A percentile compares a stretch with the other conserved stretches of the same genome.
Evolutionary conservation across 2,888 invertebrate genomes (phyloP).

Genomic region (Chloromyia formosa): DNA sequence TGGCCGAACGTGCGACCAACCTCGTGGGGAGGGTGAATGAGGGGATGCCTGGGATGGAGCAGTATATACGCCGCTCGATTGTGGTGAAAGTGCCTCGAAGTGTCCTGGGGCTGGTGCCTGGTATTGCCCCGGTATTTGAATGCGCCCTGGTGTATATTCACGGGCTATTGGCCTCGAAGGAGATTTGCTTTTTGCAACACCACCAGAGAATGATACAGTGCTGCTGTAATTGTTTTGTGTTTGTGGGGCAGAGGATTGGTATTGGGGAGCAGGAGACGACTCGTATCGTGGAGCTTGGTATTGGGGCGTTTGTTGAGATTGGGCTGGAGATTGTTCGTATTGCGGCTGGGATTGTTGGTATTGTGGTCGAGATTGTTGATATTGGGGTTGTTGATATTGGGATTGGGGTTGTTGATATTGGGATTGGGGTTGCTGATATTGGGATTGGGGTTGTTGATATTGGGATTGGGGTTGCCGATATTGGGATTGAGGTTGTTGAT

Average conservation of each 20-base stretch:
- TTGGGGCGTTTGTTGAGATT: slow-evolving; percentile 48
- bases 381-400: slow-evolving; percentile 45
- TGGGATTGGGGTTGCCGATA: slow-evolving; percentile 37
- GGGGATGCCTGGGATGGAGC: slow-evolving; percentile 30
- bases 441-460: slow-evolving; percentile 32
- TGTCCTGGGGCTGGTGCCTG: neutral
- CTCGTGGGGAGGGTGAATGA: slow-evolving; percentile 27
- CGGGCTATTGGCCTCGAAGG: slow-evolving; percentile 20
- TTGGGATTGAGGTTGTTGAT: slow-evolving; percentile 43
- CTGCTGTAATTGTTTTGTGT: slow-evolving; percentile 43
- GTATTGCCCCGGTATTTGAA: slow-evolving; percentile 36
- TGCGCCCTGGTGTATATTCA: slow-evolving; percentile 3
- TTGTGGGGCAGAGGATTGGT: slow-evolving; percentile 40
- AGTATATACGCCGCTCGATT: slow-evolving; percentile 30
- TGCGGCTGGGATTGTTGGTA: slow-evolving; percentile 19
- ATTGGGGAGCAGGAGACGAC: slow-evolving; percentile 45
- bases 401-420: slow-evolving; percentile 51
- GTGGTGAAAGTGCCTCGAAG: slow-evolving; percentile 28
- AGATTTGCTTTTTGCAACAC: slow-evolving; percentile 39
- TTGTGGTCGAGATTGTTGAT: slow-evolving; percentile 44
- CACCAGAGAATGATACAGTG: slow-evolving; percentile 51
- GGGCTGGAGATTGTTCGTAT: slow-evolving; percentile 24
- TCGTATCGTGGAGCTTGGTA: slow-evolving; percentile 51
- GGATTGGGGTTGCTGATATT: slow-evolving; percentile 48
- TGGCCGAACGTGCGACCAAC: slow-evolving; percentile 51